A percentile compares a stretch with the other conserved stretches of the same genome.
These are phyloP conservation scores for Ciconia nigra DNA, from an alignment of 2,797 vertebrate species.

Conservation along the genomic window DNA sequence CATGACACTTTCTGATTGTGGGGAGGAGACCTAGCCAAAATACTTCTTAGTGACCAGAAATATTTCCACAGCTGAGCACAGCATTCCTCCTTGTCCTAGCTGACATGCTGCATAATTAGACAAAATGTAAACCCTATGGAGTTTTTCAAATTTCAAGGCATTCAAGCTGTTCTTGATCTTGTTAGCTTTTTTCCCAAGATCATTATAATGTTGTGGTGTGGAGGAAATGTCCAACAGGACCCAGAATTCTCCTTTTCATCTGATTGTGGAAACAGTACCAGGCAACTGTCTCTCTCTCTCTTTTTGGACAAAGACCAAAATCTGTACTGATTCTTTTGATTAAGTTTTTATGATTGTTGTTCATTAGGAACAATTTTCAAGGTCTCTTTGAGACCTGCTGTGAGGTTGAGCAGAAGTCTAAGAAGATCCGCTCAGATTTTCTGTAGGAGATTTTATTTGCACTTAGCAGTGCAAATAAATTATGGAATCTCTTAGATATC, in stretches of 20 bases:
- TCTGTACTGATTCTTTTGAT: neutral
- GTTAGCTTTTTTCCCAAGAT: neutral
- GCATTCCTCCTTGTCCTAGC: neutral
- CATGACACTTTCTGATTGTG: neutral
- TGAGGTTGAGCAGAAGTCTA: neutral
- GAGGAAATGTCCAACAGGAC: neutral
- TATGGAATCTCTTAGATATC: neutral
- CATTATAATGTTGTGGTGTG: neutral
- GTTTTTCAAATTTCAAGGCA: neutral
- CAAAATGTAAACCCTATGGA: neutral
- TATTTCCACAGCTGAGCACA: neutral
- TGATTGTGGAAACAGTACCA: neutral
- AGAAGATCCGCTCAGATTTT: neutral
- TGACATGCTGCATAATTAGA: neutral
- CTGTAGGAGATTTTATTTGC: neutral
- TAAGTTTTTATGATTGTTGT: neutral
- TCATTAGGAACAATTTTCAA: neutral
- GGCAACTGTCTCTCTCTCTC: neutral
- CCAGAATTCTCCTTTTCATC: neutral
- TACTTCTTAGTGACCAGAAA: neutral
- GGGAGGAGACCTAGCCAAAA: neutral
- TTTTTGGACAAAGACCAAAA: neutral
- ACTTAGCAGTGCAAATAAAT: neutral
- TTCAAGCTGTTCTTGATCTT: neutral
- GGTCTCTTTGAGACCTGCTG: neutral